Evolutionary conservation across 2,113 vertebrate genomes (phyloP).

Genomic region (Microcebus tavaratra): DNA sequence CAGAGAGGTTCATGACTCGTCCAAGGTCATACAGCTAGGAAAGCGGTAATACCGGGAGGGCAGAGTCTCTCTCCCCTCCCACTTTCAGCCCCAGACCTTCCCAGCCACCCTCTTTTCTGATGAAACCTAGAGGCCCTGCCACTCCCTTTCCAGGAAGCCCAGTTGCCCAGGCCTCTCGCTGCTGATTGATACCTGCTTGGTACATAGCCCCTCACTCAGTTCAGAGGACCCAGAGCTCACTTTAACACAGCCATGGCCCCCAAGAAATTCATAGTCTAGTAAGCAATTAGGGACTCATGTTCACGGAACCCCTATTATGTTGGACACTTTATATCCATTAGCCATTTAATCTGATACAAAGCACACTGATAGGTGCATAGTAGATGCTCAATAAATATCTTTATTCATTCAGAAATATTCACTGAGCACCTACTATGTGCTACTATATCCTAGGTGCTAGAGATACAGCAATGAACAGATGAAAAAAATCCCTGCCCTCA

Average conservation of each 20-base stretch:
- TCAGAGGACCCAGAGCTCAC: neutral
- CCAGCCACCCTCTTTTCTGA: neutral
- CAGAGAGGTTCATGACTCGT: conserved; percentile 13
- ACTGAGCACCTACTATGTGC: neutral
- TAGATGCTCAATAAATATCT: neutral
- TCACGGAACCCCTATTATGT: neutral
- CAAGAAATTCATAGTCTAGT: neutral
- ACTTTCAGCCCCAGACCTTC: neutral
- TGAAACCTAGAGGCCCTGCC: neutral
- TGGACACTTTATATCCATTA: neutral
- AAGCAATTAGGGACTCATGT: neutral
- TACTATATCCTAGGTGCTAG: neutral
- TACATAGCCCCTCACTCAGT: neutral
- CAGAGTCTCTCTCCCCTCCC: neutral
- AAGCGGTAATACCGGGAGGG: neutral
- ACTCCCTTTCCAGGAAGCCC: neutral
- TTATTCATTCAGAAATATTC: neutral
- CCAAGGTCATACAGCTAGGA: neutral
- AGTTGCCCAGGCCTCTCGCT: neutral
- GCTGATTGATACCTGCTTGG: neutral
- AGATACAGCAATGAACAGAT: neutral
- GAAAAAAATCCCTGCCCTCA: neutral
- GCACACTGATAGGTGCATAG: neutral
- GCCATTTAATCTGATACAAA: neutral
- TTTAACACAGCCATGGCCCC: neutral